Evolutionary conservation across 2,797 vertebrate genomes (phyloP), one percentile per base, ranked within the genome.

Genomic region (Tenualosa thibaudeaui): DNA sequence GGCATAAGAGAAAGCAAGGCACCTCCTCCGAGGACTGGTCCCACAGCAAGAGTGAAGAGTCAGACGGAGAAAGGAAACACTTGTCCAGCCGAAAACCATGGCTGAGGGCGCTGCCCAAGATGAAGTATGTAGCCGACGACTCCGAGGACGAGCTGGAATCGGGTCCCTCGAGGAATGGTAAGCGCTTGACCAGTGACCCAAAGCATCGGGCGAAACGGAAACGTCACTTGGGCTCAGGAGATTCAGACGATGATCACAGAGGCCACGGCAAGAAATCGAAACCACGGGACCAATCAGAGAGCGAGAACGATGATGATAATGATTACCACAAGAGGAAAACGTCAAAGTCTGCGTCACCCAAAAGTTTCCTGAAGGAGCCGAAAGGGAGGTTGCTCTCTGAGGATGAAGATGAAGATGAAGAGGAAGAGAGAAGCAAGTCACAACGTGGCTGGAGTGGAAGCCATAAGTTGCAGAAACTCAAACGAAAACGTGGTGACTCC

Each of bases 101-200:
- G 53, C 93, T 95, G 62, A 87, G 95, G 87, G 86, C 89, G 12
- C 89, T 94, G 17, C 93, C 95, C 24, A 95, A 95, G 90, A 96
- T 95, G 92, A 96, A 93, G 84, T 95, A 95, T 87, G 91, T 91
- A 81, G 92, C 91, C 5, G 94, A 96, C 46, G 94, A 96, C 88
- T 95, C 96, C 0, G 96, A 95, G 84, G 95, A 95, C 24, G 94
- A 96, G n/a, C 86, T 43, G 71, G 37, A 40, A 19, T 19, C 37
- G 3, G 19, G 71, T 9, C 40, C 17, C 71, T 78, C 71, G 37
- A 90, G 87, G 83, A 93, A 92, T 0, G 87, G 88, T 3, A 91
- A 89, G 56, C 78, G 37, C 8, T 58, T 84, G 4, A 86, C 65
- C 5, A 87, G 10, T 43, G 88, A 89, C 86, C 86, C 85, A 81